These are phyloP conservation scores for Sander lucioperca DNA, from an alignment of 2,113 vertebrate genomes.

Conservation along the genomic window DNA sequence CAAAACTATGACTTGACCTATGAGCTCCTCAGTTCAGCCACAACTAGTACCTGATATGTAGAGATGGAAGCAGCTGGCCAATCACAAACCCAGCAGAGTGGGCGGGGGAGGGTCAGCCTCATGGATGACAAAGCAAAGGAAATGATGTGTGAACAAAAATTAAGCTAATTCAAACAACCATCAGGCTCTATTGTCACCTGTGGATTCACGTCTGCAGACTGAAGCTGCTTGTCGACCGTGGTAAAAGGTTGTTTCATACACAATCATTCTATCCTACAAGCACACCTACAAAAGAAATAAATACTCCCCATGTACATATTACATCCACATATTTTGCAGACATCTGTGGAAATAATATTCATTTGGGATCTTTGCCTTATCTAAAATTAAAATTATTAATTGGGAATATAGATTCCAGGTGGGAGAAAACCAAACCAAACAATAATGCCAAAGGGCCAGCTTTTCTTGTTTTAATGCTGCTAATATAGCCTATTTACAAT, in stretches of 20 bases:
- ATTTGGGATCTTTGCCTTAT: constrained; percentile 64
- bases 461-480: constrained; percentile 67
- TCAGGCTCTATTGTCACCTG: constrained; percentile 25
- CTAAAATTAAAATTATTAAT: constrained; percentile 66
- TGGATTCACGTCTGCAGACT: constrained; percentile 28
- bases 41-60: constrained; percentile 49
- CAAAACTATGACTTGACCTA: constrained; percentile 33
- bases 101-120: background rate
- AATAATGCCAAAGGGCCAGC: constrained; percentile 52
- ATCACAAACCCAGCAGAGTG: constrained; percentile 26
- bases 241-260: constrained; percentile 40
- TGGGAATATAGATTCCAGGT: constrained; percentile 47
- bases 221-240: constrained; percentile 40
- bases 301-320: constrained; percentile 46
- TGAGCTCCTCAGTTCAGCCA: constrained; percentile 19
- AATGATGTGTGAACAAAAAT: constrained; percentile 16
- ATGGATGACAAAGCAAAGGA: constrained; percentile 43
- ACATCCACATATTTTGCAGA: constrained; percentile 67
- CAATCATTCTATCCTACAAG: constrained; percentile 66
- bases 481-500: constrained; percentile 85
- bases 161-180: constrained; percentile 28
- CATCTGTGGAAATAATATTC: constrained; percentile 71
- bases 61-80: constrained; percentile 60
- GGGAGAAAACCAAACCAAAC: constrained; percentile 36
- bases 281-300: constrained; percentile 52